A percentile compares a stretch with the other conserved stretches of the same genome.
Conservation (phyloP, 2,888 invertebrate genomes). For the Desoria tigrina region DNA sequence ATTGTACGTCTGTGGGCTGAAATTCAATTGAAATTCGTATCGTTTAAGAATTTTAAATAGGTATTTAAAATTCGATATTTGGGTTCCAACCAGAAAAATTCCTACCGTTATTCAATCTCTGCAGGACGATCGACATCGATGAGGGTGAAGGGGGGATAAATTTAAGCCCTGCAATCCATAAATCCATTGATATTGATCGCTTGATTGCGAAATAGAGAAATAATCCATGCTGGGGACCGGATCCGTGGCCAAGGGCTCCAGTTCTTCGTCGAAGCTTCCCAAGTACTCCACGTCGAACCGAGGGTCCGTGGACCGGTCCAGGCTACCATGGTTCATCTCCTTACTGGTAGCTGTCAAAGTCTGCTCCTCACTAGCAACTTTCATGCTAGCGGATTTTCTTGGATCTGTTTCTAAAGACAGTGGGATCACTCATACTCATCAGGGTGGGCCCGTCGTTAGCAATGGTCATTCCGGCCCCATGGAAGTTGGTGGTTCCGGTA, state of each 20-base stretch:
- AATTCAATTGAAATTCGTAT: no score
- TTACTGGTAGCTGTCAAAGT: slow-evolving; percentile 37
- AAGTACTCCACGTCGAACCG: slow-evolving; percentile 1
- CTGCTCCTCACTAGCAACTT: slow-evolving; percentile 35
- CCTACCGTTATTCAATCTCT: no score
- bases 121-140: no score
- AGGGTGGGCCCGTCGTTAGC: not conserved
- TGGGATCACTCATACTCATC: slow-evolving; percentile 8
- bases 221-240: not conserved
- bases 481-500: not conserved
- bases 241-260: slow-evolving; percentile 2
- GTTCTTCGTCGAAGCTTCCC: slow-evolving; percentile 4
- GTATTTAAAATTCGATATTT: no score
- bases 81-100: no score
- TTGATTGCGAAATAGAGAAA: no score
- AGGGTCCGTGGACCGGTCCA: slow-evolving; percentile 11
- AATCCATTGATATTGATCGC: no score
- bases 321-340: slow-evolving; percentile 41
- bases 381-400: slow-evolving; percentile 40
- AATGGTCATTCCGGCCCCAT: not conserved
- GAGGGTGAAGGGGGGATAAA: no score
- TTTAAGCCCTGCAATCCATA: no score
- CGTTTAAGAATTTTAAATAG: no score
- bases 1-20: no score
- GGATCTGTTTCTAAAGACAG: slow-evolving; percentile 22